Percentiles rank a stretch among this genome's conserved stretches.
These are phyloP conservation scores for Aphrocallistes beatrix DNA, from an alignment of 37 sponge, comb jelly and placozoan genomes.

Conservation along the genomic window DNA sequence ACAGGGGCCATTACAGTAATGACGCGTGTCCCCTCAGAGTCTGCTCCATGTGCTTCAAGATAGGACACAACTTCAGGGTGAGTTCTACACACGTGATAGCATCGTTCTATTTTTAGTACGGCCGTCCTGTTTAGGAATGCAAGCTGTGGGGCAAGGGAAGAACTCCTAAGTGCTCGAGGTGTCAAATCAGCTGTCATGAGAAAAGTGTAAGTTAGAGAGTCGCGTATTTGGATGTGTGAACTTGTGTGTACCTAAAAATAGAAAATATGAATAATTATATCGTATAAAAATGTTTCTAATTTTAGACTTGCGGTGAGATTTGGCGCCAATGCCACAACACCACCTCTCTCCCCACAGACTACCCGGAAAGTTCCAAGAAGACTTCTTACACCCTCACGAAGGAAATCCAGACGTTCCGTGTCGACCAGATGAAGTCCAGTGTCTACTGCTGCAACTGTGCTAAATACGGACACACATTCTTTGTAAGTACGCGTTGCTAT, in stretches of 20 bases:
- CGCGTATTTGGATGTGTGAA: no score
- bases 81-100: background rate
- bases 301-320: background rate
- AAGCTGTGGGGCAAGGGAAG: background rate
- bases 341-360: background rate
- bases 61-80: conserved; percentile 16
- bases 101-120: background rate
- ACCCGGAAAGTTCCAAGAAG: background rate
- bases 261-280: no score
- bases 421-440: background rate
- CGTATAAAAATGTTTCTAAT: background rate
- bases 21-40: background rate
- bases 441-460: conserved; percentile 1
- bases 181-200: background rate
- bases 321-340: conserved; percentile 14
- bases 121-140: background rate
- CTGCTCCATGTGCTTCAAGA: conserved; percentile 11
- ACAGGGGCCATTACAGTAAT: background rate
- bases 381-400: background rate
- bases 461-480: background rate
- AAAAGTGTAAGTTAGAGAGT: background rate
- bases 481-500: no score
- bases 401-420: background rate
- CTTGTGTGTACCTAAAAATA: no score
- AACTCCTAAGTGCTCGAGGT: background rate